Evolutionary conservation across 2,888 invertebrate species (phyloP), one percentile per base, ranked within the genome.

Genomic region (Lamellibrachia columna): DNA sequence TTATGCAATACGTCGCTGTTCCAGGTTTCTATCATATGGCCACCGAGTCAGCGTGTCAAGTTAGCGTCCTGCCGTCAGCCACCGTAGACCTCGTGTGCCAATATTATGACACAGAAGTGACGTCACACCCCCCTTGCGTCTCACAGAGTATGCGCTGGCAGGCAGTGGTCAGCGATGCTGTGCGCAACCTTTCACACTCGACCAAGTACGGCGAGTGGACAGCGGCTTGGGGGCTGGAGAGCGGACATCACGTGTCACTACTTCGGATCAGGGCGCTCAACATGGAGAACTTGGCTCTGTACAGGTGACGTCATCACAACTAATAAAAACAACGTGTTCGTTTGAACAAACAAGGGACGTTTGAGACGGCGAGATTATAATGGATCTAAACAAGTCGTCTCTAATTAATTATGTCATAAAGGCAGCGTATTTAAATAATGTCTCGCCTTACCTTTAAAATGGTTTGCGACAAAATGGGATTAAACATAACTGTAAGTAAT

Each of bases 21-120:
- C 7, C 60, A 93, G 92, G 92, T 90, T 90, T 93, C 91, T 93
- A 93, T 60, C 92, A 93, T 91, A 90, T 93, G 58, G 52, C 90
- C 92, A 60, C 90, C 90, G 40, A 90, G 55, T 52, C 90, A 90
- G 60, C 92, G 15, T 93, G 93, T 58, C 91, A 58, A n/a, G 91
- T 92, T 1, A 60, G 53, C 90, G 90, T 92, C 75, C 92, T 60
- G 90, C 92, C 90, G 90, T 91, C 91, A 90, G 91, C 90, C 91
- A 93, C 93, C 15, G 93, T 93, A 40, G 93, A 93, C 92, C 60
- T 93, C 58, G 92, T 93, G 75, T 93, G 93, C 75, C 93, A 91
- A 58, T 93, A 92, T 92, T 40, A 75, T 53, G 91, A 40, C 52
- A 52, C 60, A 6, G 55, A 40, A 40, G 28, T 92, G 92, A 92